Base-by-base conservation (phyloP, 1,140 invertebrate species). In the Pseudomyrmex gracilis region DNA sequence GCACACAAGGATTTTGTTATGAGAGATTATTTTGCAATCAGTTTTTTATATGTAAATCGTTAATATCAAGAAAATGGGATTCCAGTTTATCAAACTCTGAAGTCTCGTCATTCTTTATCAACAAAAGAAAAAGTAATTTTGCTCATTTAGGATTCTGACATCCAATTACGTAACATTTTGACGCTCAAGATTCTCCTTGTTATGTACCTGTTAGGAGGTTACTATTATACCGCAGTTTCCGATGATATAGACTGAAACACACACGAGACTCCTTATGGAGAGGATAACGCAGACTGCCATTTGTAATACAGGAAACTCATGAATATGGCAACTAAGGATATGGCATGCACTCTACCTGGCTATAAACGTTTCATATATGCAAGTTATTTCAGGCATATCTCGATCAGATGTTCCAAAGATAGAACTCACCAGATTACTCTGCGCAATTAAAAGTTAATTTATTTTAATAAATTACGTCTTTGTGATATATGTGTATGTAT, bases 271-370 rank as follows among this genome's bases (percentile, higher is more conserved):
- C 71, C n/a, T 73, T 73, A 61, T 61, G 43, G 0, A 73, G 15
- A 73, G 60, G 34, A 43, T 57, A 45, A 58, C 13, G 43, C 55
- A 45, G 17, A 45, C 55, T 60, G 13, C 12, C 43, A 73, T 73
- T 73, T 73, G 70, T 73, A 45, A 73, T 17, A 58, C 8, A 22
- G 34, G 17, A 73, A 73, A 34, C 53, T 61, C 9, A 73, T 61
- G 20, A 73, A 60, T 60, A 61, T 47, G 9, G 20, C 51, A 71
- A 55, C 51, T 55, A 43, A 71, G 22, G 17, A 55, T 71, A 3
- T 49, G 22, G 43, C 20, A 73, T 60, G 47, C 20, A 60, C 13
- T 13, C 17, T 17, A 7, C 22, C 34, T 47, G 4, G 15, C 9
- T 43, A 73, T 58, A 73, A 73, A 58, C 12, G 17, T 3, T 73